Conservation (phyloP, 2,113 vertebrate species). For the Phodopus roborovskii region DNA sequence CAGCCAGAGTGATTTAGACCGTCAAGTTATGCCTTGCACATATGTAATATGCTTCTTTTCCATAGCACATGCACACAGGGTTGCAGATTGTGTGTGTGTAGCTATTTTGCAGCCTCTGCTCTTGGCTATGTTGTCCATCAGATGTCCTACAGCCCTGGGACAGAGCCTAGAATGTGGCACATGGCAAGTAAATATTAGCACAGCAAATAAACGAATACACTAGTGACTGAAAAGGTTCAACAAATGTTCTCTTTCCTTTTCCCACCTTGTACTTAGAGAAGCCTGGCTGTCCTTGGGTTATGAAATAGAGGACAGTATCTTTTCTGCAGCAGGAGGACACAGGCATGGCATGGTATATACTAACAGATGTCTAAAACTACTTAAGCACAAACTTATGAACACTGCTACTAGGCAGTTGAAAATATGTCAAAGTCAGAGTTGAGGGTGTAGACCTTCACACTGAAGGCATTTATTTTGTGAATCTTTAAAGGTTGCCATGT, state of each 20-base stretch:
- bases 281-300: neutral
- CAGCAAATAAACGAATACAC: neutral
- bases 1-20: neutral
- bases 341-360: neutral
- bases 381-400: neutral
- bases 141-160: neutral
- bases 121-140: neutral
- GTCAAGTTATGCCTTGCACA: neutral
- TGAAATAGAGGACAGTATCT: neutral
- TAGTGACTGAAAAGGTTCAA: neutral
- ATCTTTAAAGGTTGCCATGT: conserved; percentile 7
- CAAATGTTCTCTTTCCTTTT: neutral
- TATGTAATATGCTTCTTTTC: neutral
- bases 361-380: conserved; percentile 29
- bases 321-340: conserved; percentile 7
- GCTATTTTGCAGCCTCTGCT: neutral
- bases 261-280: neutral
- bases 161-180: neutral
- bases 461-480: neutral
- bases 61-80: neutral
- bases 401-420: neutral
- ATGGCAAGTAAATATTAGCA: neutral
- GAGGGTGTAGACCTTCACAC: neutral
- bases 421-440: neutral
- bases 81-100: neutral